These are phyloP conservation scores for Heteronetta atricapilla DNA, from an alignment of 2,113 vertebrate genomes.

Conservation along the genomic window DNA sequence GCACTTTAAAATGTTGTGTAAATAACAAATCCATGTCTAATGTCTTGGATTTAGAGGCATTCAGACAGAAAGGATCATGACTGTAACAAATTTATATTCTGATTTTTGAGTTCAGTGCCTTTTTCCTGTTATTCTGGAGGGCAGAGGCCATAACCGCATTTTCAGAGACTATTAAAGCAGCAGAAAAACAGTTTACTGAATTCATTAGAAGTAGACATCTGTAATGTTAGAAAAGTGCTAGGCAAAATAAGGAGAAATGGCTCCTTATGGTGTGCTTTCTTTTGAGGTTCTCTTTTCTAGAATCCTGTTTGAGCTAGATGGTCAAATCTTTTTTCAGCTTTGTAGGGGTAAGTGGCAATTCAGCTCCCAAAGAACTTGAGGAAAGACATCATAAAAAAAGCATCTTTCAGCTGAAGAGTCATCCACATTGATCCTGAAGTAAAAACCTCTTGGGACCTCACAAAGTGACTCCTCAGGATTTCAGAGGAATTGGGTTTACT, in stretches of 20 bases:
- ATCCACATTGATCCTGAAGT: neutral
- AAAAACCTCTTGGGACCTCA: neutral
- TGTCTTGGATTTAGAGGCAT: slow-evolving; percentile 5
- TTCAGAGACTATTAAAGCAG: neutral
- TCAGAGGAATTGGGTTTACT: neutral
- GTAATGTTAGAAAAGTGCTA: neutral
- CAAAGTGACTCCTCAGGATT: neutral
- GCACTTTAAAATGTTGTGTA: slow-evolving; percentile 31
- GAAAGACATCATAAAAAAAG: neutral
- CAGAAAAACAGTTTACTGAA: neutral
- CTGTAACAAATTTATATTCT: slow-evolving; percentile 31
- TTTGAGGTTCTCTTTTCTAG: neutral
- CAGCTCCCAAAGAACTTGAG: neutral
- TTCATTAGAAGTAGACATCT: neutral
- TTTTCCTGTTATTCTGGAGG: neutral
- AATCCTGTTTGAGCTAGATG: neutral
- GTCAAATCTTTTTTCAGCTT: neutral
- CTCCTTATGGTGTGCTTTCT: neutral
- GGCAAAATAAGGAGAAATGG: neutral
- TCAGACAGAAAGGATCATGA: slow-evolving; percentile 25
- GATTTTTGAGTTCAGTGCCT: neutral
- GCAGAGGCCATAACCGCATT: neutral
- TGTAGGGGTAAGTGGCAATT: neutral
- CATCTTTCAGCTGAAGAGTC: neutral
- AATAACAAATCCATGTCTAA: slow-evolving; percentile 29